Evolutionary conservation across 2,113 vertebrate genomes (phyloP).

Genomic region (Desmodus rotundus): DNA sequence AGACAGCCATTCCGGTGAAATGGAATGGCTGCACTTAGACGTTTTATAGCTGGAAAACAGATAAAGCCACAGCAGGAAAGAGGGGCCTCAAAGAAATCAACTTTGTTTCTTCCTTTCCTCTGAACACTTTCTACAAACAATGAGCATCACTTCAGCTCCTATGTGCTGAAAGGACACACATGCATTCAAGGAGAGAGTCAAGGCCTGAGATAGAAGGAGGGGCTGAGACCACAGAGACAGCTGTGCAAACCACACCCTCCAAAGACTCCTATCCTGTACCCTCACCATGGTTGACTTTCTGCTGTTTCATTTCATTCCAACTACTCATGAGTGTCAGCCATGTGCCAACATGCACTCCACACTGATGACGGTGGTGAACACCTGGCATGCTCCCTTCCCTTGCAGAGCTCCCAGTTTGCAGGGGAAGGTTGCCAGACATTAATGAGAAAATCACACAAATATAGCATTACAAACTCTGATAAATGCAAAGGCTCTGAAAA

Average conservation of each 20-base stretch:
- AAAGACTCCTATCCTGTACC: no score
- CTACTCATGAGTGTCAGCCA: neutral
- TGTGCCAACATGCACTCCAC: rapidly evolving
- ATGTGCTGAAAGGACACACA: neutral
- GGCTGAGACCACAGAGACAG: neutral
- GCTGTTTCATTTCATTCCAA: neutral
- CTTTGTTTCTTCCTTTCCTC: neutral
- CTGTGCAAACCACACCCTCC: neutral
- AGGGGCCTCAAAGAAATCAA: neutral
- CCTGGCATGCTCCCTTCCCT: neutral
- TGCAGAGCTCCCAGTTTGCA: neutral
- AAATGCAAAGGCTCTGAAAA: neutral
- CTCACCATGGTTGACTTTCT: neutral
- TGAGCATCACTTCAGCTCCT: neutral
- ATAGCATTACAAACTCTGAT: neutral
- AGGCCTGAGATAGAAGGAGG: neutral
- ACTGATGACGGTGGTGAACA: neutral
- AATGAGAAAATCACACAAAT: neutral
- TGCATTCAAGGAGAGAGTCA: neutral
- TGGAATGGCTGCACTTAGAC: neutral
- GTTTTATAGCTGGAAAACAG: neutral
- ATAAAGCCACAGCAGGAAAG: neutral
- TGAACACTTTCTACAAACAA: neutral
- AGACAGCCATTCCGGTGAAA: neutral
- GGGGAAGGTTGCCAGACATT: neutral